These are phyloP conservation scores for Cottus gobio DNA, from an alignment of 2,113 vertebrate species.

Conservation along the genomic window DNA sequence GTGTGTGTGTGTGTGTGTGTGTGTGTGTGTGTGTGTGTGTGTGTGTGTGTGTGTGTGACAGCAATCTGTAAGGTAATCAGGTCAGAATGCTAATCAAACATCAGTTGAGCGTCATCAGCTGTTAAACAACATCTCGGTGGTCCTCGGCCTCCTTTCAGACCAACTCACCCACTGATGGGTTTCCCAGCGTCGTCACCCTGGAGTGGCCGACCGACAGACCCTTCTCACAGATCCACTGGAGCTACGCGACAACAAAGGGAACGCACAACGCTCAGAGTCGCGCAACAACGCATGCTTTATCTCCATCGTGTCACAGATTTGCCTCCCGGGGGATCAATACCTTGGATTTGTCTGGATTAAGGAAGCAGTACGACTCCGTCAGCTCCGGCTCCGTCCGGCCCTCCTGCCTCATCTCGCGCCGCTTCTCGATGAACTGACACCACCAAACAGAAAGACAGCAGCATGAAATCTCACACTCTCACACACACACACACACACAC, in stretches of 20 bases:
- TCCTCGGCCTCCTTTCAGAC: neutral
- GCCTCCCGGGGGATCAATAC: conserved; percentile 56
- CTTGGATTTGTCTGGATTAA: conserved; percentile 90
- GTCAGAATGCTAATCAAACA: neutral
- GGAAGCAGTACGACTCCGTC: conserved; percentile 91
- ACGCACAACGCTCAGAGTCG: too few relatives aligned
- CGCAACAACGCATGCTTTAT: too few relatives aligned
- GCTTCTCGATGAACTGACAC: conserved; percentile 93
- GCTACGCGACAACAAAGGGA: too few relatives aligned
- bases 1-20: neutral
- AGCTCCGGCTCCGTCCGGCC: conserved; percentile 93
- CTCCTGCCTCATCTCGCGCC: conserved; percentile 91
- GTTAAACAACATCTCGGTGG: too few relatives aligned
- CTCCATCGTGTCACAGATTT: neutral
- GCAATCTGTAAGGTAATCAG: neutral
- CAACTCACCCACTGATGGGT: conserved; percentile 88
- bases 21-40: neutral
- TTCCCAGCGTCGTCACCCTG: conserved; percentile 90
- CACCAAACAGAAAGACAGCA: neutral
- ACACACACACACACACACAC: too few relatives aligned
- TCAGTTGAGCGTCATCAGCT: too few relatives aligned
- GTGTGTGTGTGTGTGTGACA: neutral
- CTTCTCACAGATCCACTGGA: conserved; percentile 91
- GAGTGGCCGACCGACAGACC: conserved; percentile 94
- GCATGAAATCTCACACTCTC: neutral